These are phyloP conservation scores for Drosophila affinis DNA, from an alignment of 2,888 invertebrate genomes.

Conservation along the genomic window DNA sequence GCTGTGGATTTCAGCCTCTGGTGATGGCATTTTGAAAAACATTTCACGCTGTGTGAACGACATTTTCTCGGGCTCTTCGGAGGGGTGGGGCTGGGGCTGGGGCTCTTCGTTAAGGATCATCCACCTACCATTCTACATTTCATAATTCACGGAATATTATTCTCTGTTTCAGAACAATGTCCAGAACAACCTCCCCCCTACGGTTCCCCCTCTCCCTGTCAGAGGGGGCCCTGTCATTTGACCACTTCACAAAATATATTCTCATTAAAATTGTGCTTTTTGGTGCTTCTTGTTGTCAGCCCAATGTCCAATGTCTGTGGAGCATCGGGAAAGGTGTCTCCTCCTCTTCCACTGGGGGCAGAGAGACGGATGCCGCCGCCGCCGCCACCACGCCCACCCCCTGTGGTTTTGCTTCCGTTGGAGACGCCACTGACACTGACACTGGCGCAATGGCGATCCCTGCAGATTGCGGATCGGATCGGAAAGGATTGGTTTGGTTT, in stretches of 20 bases:
- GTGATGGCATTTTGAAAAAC: conserved; percentile 51
- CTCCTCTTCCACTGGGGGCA: background rate
- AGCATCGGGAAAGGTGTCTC: conserved; percentile 37
- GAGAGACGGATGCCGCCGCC: conserved; percentile 21
- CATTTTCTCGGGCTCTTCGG: conserved; percentile 63
- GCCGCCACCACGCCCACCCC: conserved; percentile 75
- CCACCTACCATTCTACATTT: conserved; percentile 59
- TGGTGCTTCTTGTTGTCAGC: conserved; percentile 71
- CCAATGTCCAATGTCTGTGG: conserved; percentile 11
- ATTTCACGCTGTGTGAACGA: conserved; percentile 80
- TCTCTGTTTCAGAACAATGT: conserved; percentile 68
- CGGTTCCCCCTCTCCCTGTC: conserved; percentile 35
- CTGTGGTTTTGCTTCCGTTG: conserved; percentile 81
- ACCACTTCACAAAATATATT: conserved; percentile 77
- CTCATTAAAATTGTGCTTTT: conserved; percentile 78
- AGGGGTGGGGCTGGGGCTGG: background rate
- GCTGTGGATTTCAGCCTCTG: conserved; percentile 10
- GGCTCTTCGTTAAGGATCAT: conserved; percentile 64
- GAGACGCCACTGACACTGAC: conserved; percentile 74
- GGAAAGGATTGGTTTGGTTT: conserved; percentile 20
- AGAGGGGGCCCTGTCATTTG: conserved; percentile 64
- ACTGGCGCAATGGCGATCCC: conserved; percentile 56
- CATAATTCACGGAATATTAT: conserved; percentile 80
- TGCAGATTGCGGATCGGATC: conserved; percentile 7
- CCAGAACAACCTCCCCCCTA: conserved; percentile 5